Conservation (phyloP, 1,140 invertebrate species). For the Araneus ventricosus region DNA sequence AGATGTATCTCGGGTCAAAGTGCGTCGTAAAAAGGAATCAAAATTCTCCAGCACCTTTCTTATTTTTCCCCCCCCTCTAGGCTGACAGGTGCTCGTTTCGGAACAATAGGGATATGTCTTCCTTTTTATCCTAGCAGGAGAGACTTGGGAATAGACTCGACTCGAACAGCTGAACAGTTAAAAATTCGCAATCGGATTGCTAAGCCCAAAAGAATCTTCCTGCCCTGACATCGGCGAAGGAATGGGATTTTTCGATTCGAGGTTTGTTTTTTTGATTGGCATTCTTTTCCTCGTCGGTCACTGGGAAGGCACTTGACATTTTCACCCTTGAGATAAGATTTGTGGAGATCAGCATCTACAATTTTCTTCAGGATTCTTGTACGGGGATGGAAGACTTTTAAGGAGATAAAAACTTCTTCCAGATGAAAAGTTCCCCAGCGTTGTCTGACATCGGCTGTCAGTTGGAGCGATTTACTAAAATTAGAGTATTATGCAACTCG, state of each 20-base stretch:
- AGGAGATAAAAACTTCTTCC: background rate
- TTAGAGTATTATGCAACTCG: too few species aligned
- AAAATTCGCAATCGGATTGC: conserved; percentile 42
- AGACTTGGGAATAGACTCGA: background rate
- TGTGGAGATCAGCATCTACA: background rate
- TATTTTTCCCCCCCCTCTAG: background rate
- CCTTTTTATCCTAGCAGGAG: background rate
- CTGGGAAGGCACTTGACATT: conserved; percentile 42
- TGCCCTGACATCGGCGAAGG: conserved; percentile 34
- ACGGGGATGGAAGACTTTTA: background rate
- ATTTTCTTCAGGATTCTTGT: background rate
- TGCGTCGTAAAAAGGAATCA: conserved; percentile 65
- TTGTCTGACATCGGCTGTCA: background rate
- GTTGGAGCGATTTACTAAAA: too few species aligned
- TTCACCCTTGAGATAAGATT: conserved; percentile 52
- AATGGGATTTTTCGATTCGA: conserved; percentile 28
- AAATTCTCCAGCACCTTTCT: conserved; percentile 54
- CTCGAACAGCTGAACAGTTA: conserved; percentile 33
- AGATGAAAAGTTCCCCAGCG: background rate
- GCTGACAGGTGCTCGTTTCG: conserved; percentile 52
- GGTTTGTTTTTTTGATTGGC: conserved; percentile 53
- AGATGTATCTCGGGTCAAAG: conserved; percentile 50
- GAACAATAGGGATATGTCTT: conserved; percentile 54
- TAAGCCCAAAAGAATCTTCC: conserved; percentile 20
- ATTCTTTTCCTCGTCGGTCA: conserved; percentile 18